phyloP scores from a whole-genome alignment of 2,113 vertebrate genomes.

The Phrynosoma platyrhinos region DNA sequence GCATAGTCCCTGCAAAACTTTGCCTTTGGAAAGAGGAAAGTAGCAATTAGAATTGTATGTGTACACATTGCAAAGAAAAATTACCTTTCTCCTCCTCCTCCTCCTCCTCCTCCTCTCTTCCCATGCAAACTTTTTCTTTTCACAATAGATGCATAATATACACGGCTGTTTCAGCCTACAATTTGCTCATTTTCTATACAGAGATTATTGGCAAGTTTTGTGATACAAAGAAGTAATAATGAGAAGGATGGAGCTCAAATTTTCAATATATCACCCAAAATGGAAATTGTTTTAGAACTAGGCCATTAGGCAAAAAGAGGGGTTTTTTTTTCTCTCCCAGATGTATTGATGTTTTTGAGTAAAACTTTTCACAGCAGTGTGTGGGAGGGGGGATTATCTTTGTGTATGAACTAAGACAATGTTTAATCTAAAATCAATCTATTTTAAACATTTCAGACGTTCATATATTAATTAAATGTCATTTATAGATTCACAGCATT shows the following conservation, averaged over 20 bases:
- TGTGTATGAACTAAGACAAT: slow-evolving; percentile 19
- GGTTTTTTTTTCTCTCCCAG: neutral
- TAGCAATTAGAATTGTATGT: slow-evolving; percentile 57
- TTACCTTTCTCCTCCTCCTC: slow-evolving; percentile 40
- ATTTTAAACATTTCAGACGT: slow-evolving; percentile 55
- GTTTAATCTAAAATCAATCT: slow-evolving; percentile 50
- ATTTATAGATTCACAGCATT: slow-evolving; percentile 45
- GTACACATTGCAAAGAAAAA: slow-evolving; percentile 63
- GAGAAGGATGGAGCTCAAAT: slow-evolving; percentile 65
- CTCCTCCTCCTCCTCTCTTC: slow-evolving; percentile 3
- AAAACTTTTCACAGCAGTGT: slow-evolving; percentile 34
- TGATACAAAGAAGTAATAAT: slow-evolving; percentile 73
- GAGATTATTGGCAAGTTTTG: slow-evolving; percentile 64
- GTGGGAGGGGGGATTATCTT: slow-evolving; percentile 5
- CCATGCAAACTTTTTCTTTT: slow-evolving; percentile 65
- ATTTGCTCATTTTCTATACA: slow-evolving; percentile 68
- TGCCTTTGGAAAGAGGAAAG: slow-evolving; percentile 58
- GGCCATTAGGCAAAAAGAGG: slow-evolving; percentile 27
- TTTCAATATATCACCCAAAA: slow-evolving; percentile 42
- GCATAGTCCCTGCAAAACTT: slow-evolving; percentile 64
- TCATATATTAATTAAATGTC: slow-evolving; percentile 64
- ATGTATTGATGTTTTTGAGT: slow-evolving; percentile 19
- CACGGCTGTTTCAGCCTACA: slow-evolving; percentile 66
- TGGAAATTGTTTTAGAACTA: slow-evolving; percentile 50
- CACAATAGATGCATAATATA: slow-evolving; percentile 65